Evolutionary conservation across 1,140 invertebrate genomes (phyloP).

Genomic region (Trichomalopsis sarcophagae): DNA sequence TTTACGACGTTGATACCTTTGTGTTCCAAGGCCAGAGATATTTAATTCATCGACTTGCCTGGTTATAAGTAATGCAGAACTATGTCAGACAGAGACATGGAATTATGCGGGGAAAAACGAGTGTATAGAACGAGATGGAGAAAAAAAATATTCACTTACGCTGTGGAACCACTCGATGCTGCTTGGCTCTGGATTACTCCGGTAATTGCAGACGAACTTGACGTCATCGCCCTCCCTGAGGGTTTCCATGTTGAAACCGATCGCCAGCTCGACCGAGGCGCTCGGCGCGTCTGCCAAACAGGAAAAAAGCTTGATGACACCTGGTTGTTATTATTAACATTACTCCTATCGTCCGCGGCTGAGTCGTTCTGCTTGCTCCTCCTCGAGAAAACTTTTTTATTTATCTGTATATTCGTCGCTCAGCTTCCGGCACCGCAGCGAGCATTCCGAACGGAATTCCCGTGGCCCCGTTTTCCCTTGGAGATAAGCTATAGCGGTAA

Average conservation of each 20-base stretch:
- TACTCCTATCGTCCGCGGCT: background rate
- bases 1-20: background rate
- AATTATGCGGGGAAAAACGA: no score
- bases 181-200: conserved; percentile 76
- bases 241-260: conserved; percentile 68
- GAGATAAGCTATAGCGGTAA: background rate
- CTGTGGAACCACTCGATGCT: conserved; percentile 77
- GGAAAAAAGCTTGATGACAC: background rate
- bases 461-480: background rate
- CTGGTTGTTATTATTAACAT: background rate
- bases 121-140: background rate
- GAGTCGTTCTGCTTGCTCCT: background rate
- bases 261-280: conserved; percentile 66
- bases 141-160: conserved; percentile 70
- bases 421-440: conserved; percentile 5
- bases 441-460: background rate
- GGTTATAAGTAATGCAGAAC: background rate
- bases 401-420: conserved; percentile 44
- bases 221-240: conserved; percentile 78
- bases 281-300: conserved; percentile 68
- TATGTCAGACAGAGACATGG: no score
- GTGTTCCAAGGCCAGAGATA: background rate
- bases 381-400: conserved; percentile 46
- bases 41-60: background rate
- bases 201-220: conserved; percentile 76